Base-by-base conservation (phyloP, 2,888 invertebrate species). In the Suillia variegata region DNA sequence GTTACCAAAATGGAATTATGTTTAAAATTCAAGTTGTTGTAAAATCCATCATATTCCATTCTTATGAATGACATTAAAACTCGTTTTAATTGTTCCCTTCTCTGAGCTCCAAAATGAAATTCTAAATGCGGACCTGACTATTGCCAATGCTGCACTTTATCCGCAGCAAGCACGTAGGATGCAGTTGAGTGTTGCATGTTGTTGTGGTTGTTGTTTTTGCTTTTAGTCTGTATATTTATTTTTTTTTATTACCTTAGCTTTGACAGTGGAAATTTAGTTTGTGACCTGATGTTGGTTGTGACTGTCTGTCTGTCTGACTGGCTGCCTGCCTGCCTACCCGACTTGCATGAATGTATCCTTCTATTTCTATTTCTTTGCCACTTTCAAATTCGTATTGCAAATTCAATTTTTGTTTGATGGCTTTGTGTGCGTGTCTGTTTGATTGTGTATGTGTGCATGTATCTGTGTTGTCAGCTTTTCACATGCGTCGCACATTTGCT, bases 401-500 rank as follows among this genome's bases (percentile, higher is more conserved):
- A 49, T 55, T 49, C 34, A 33, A 48, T 55, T 55, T 55, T 18
- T 38, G 34, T 38, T 18, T 26, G 3, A 20, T 45, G 13, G 52
- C n/a, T 42, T 21, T 13, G 10, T 18, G 50, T 22, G 1, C 48
- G 34, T 53, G 17, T 24, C n/a, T n/a, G n/a, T n/a, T n/a, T n/a
- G n/a, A n/a, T n/a, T n/a, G n/a, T n/a, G n/a, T n/a, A n/a, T n/a
- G n/a, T n/a, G n/a, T n/a, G n/a, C n/a, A n/a, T n/a, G n/a, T n/a
- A n/a, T 45, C 18, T 20, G 45, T 45, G 45, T 45, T 45, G 45
- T 45, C 45, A 45, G 18, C 45, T 3, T 45, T 45, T 20, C 13
- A 18, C 45, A 17, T 45, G 45, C 45, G 45, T 33, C n/a, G 18
- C 33, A n/a, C n/a, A 31, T 12, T 26, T 26, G 42, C 47, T 17